Conservation (phyloP, 2,888 invertebrate genomes). For the Agrochola lychnidis region DNA sequence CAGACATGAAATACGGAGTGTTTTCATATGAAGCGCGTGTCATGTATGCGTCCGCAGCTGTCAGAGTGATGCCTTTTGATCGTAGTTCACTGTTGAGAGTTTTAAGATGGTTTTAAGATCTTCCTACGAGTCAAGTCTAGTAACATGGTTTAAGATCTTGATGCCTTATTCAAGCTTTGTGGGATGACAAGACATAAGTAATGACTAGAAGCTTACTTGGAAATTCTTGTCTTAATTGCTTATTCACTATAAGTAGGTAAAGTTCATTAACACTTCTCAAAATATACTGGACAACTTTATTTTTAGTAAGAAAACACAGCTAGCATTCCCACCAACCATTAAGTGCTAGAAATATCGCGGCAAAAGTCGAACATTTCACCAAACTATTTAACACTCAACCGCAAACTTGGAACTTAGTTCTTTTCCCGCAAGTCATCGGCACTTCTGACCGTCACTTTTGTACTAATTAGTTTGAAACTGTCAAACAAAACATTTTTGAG, state of each 20-base stretch:
- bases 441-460: constrained; percentile 37
- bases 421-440: constrained; percentile 48
- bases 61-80: constrained; percentile 79
- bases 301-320: background rate
- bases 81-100: constrained; percentile 59
- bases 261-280: constrained; percentile 6
- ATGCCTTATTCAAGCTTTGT: constrained; percentile 5
- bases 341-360: constrained; percentile 23
- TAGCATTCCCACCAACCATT: background rate
- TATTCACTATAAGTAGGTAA: background rate
- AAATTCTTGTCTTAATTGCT: background rate
- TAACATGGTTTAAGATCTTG: background rate
- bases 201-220: background rate
- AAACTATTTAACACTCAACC: constrained; percentile 47
- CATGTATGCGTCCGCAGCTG: constrained; percentile 81
- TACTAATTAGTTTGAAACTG: constrained; percentile 62
- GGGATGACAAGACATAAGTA: background rate
- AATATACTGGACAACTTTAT: background rate
- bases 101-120: constrained; percentile 49
- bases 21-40: constrained; percentile 79
- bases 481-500: constrained; percentile 62
- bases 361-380: constrained; percentile 29
- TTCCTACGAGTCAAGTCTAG: constrained; percentile 3
- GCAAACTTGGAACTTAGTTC: constrained; percentile 42
- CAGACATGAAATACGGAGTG: constrained; percentile 81